Percentiles rank a stretch among this genome's conserved stretches.
These are phyloP conservation scores for Dascillus cervinus DNA, from an alignment of 2,888 invertebrate species.

Conservation along the genomic window DNA sequence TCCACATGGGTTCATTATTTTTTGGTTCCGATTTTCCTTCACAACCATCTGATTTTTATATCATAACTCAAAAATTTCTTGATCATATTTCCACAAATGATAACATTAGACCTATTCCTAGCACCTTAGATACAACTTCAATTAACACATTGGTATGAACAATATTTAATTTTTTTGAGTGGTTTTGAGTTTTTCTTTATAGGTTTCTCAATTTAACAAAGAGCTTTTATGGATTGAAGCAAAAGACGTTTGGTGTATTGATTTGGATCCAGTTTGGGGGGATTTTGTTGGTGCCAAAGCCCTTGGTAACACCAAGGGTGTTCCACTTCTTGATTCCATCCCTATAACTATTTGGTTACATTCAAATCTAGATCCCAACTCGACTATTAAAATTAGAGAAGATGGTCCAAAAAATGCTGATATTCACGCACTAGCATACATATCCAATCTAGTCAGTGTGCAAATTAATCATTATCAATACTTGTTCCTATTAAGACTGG, in stretches of 20 bases:
- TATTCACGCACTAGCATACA: conserved; percentile 73
- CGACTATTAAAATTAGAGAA: conserved; percentile 28
- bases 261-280: conserved; percentile 86
- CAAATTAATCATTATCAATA: conserved; percentile 93
- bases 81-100: conserved; percentile 53
- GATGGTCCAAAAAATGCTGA: conserved; percentile 47
- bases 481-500: conserved; percentile 76
- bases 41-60: conserved; percentile 58
- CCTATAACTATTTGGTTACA: conserved; percentile 82
- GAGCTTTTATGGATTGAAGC: conserved; percentile 69
- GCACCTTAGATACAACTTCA: conserved; percentile 29
- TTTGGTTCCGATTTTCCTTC: conserved; percentile 75
- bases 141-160: conserved; percentile 30
- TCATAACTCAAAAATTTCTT: conserved; percentile 75
- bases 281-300: conserved; percentile 84
- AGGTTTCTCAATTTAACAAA: conserved; percentile 34
- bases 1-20: conserved; percentile 68
- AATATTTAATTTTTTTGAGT: conserved; percentile 1
- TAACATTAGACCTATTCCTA: conserved; percentile 40
- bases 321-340: conserved; percentile 77
- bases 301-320: conserved; percentile 61
- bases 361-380: conserved; percentile 41
- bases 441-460: conserved; percentile 76
- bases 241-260: conserved; percentile 82
- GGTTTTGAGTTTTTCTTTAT: conserved; percentile 8